Base-by-base conservation (phyloP, 2,113 vertebrate genomes). In the Rhinolophus ferrumequinum region DNA sequence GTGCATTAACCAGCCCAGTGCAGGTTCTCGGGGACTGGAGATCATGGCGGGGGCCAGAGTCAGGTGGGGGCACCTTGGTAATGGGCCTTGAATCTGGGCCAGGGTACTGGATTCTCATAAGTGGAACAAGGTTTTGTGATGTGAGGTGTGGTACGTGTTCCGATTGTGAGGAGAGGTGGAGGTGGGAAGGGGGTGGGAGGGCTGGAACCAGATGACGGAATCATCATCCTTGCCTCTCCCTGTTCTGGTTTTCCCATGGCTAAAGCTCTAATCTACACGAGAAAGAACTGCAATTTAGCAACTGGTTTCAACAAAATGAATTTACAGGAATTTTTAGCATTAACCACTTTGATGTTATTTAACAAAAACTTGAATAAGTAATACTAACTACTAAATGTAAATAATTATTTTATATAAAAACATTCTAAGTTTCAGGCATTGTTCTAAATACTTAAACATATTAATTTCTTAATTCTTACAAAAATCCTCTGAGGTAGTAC, bases 351-450 rank as follows among this genome's bases (percentile, higher is more conserved):
- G 76, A 64, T 83, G 38, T 79, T 81, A 94, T 62, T 56, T 81
- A 82, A 30, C 16, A 54, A 84, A 60, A 90, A 24, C 50, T 94
- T 77, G 62, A 90, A 56, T 80, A 95, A 35, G n/a, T 91, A 80
- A 50, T 66, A 30, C 44, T 80, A 67, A 67, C 58, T 72, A 38
- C 24, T 72, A 62, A 52, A 86, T 47, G 6, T 75, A n/a, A 88
- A 11, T 67, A 58, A 90, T 24, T 70, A 24, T n/a, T 92, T 75
- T 89, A 58, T 35, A 60, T 81, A 81, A 81, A 41, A 69, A 76
- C n/a, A 41, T 41, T 58, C 22, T 22, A 84, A 76, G 41, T 58
- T 13, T 13, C 38, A 83, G 41, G 9, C 10, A 44, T 44, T 64
- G 28, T 77, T 62, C 26, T 80, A 86, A 92, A 94, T 21, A 66